Evolutionary conservation across 2,888 invertebrate species (phyloP).

Genomic region (Linnaemya vulpina): DNA sequence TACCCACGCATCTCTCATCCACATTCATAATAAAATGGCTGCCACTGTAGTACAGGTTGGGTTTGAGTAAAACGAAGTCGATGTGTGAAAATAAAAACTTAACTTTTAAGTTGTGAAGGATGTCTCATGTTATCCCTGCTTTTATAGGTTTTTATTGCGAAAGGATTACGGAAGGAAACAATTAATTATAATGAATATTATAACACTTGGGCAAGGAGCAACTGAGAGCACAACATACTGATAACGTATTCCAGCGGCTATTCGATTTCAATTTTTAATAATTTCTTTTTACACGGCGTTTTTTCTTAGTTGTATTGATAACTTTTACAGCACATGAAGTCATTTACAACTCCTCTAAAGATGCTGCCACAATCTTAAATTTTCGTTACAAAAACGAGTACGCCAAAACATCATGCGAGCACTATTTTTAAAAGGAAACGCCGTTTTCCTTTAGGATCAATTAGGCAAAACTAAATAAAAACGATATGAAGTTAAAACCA

Average conservation of each 20-base stretch:
- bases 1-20: not conserved
- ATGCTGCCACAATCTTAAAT: not conserved
- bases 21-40: constrained; percentile 47
- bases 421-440: constrained; percentile 17
- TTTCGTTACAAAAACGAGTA: not conserved
- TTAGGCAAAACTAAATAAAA: constrained; percentile 23
- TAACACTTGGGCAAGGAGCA: constrained; percentile 29
- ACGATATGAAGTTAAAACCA: constrained; percentile 30
- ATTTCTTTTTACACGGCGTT: not conserved
- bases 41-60: constrained; percentile 18
- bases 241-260: too few relatives aligned
- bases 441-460: constrained; percentile 26
- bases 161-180: constrained; percentile 16
- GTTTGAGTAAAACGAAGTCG: constrained; percentile 1
- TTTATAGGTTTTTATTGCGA: constrained; percentile 16
- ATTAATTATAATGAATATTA: constrained; percentile 37
- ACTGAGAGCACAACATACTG: too few relatives aligned
- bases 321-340: not conserved
- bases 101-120: constrained; percentile 47
- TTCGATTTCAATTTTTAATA: not conserved
- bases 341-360: not conserved
- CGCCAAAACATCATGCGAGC: not conserved
- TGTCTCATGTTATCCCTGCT: not conserved
- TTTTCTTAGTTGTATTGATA: not conserved
- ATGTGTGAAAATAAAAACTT: constrained; percentile 56